These are phyloP conservation scores for Anguilla obscura DNA, from an alignment of 2,797 vertebrate genomes.

Conservation along the genomic window DNA sequence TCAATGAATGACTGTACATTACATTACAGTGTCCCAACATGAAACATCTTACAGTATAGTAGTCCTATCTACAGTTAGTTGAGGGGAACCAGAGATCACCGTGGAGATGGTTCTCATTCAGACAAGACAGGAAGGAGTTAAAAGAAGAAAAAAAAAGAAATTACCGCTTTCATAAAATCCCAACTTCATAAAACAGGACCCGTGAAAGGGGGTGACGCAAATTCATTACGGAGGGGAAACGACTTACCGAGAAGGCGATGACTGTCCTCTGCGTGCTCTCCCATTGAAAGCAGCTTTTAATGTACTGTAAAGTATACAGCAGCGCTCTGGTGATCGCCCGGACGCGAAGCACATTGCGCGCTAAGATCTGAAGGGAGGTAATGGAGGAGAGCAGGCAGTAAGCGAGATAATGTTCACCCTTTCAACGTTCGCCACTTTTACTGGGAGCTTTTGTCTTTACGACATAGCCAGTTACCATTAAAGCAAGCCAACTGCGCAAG, in stretches of 20 bases:
- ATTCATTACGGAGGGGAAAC: conserved; percentile 43
- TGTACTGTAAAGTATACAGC: conserved; percentile 83
- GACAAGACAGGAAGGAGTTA: not conserved
- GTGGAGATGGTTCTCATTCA: not conserved
- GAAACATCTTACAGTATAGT: too few relatives aligned
- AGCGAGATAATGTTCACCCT: not conserved
- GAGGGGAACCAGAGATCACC: not conserved
- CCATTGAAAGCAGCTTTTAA: conserved; percentile 98
- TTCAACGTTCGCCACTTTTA: not conserved
- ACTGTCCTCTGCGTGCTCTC: conserved; percentile 86
- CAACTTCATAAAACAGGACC: not conserved
- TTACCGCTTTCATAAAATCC: not conserved
- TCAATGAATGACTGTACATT: too few relatives aligned
- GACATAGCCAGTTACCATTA: not conserved
- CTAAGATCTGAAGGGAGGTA: conserved; percentile 76
- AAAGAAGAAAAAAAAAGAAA: not conserved
- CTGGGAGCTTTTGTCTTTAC: not conserved
- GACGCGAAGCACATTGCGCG: conserved; percentile 87
- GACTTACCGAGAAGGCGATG: conserved; percentile 87
- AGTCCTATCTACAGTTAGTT: too few relatives aligned
- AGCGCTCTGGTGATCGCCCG: conserved; percentile 82
- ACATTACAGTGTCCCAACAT: too few relatives aligned
- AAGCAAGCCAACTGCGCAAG: not conserved
- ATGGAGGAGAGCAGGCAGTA: not conserved
- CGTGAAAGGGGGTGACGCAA: conserved; percentile 6